These are phyloP conservation scores for Diuraphis noxia DNA, from an alignment of 1,140 invertebrate species.

Conservation along the genomic window DNA sequence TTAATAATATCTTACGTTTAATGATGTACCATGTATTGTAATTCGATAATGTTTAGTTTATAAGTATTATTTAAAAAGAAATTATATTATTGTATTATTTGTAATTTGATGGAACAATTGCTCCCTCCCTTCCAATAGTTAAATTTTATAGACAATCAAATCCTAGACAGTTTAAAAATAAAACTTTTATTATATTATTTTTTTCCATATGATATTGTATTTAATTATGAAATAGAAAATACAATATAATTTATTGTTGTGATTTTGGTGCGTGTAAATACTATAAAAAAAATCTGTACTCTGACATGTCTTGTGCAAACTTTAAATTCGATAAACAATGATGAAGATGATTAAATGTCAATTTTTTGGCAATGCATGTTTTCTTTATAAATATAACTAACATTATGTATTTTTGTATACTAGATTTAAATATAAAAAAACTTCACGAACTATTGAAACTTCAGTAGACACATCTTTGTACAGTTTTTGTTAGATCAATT, in stretches of 20 bases:
- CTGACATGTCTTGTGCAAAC: background rate
- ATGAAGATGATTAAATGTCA: background rate
- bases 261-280: background rate
- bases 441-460: background rate
- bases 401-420: background rate
- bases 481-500: background rate
- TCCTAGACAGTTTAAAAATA: constrained; percentile 23
- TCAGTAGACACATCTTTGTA: background rate
- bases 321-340: background rate
- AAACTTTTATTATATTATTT: constrained; percentile 23
- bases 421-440: constrained; percentile 5
- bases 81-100: constrained; percentile 11
- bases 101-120: background rate
- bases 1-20: constrained; percentile 19
- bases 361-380: background rate
- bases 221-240: constrained; percentile 25
- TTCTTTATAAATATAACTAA: background rate
- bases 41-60: constrained; percentile 15
- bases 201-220: constrained; percentile 14
- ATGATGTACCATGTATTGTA: background rate
- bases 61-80: constrained; percentile 33
- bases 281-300: background rate
- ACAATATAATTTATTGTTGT: constrained; percentile 17
- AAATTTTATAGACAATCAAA: constrained; percentile 48
- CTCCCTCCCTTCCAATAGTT: constrained; percentile 23